These are phyloP conservation scores for Dicrurus megarhynchus DNA, from an alignment of 2,113 vertebrate species.

Conservation along the genomic window DNA sequence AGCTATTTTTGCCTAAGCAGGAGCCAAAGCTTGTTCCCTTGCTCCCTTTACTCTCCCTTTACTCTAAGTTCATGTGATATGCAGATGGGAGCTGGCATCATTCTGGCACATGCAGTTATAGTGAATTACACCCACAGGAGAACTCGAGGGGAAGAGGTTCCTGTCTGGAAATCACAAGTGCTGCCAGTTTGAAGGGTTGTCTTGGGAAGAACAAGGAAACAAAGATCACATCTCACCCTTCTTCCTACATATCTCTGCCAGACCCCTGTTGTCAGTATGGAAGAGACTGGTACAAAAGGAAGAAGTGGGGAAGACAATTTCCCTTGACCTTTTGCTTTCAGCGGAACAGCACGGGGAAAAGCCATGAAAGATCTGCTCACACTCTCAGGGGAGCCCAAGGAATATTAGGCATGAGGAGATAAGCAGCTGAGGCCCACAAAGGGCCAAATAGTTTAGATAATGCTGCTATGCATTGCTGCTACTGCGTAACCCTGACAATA, in stretches of 20 bases:
- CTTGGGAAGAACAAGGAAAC: not conserved
- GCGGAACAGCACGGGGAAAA: not conserved
- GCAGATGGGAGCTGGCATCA: not conserved
- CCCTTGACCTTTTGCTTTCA: not conserved
- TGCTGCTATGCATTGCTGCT: not conserved
- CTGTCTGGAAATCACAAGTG: not conserved
- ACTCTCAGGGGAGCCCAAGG: not conserved
- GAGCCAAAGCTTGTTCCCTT: not conserved
- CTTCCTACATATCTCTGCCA: not conserved
- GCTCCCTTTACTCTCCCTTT: not conserved
- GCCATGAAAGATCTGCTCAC: not conserved
- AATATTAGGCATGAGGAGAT: not conserved
- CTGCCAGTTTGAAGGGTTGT: not conserved
- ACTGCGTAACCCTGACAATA: not conserved
- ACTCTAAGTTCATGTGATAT: not conserved
- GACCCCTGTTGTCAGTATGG: not conserved
- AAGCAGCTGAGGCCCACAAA: conserved; percentile 6
- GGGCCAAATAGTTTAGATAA: conserved; percentile 54
- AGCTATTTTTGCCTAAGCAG: not conserved
- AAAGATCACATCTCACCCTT: not conserved
- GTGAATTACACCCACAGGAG: not conserved
- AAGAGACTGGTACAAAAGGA: not conserved
- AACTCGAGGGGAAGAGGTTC: not conserved
- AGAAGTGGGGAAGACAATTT: not conserved
- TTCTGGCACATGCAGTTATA: not conserved